phyloP scores from a whole-genome alignment of 2,888 invertebrate genomes.

The Caenorhabditis uteleia region DNA sequence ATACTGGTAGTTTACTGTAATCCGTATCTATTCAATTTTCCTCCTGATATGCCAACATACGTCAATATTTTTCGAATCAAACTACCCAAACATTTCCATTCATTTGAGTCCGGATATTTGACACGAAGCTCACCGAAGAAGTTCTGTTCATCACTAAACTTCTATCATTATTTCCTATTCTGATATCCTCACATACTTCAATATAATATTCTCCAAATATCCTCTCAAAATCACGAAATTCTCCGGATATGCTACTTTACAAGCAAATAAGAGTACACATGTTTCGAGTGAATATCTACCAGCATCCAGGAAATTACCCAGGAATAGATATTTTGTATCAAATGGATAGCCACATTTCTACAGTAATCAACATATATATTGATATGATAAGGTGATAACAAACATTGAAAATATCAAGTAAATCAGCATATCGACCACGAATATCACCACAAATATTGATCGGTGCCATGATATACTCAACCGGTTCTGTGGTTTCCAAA shows the following conservation, averaged over 20 bases:
- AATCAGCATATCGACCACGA: conserved; percentile 46
- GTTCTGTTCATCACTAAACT: conserved; percentile 11
- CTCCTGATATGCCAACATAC: no score
- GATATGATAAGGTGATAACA: no score
- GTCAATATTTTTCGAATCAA: not conserved
- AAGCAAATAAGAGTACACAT: conserved; percentile 17
- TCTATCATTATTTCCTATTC: not conserved
- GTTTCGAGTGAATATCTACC: conserved; percentile 30
- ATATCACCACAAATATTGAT: conserved; percentile 49
- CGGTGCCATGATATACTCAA: conserved; percentile 32
- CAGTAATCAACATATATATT: no score
- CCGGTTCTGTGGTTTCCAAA: conserved; percentile 10
- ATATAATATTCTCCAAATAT: conserved; percentile 20
- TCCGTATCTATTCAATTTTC: no score
- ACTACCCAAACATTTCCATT: conserved; percentile 15
- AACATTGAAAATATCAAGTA: conserved; percentile 48
- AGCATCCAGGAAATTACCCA: conserved; percentile 48
- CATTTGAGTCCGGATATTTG: conserved; percentile 12
- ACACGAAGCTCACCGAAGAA: conserved; percentile 34
- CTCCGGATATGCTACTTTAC: conserved; percentile 24
- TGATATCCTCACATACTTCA: conserved; percentile 4
- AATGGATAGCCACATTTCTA: conserved; percentile 52
- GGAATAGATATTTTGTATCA: conserved; percentile 49
- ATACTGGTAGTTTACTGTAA: conserved; percentile 17
- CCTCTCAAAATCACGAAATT: conserved; percentile 26